Conservation (phyloP, 2,888 invertebrate species). For the Mylabris sibirica region DNA sequence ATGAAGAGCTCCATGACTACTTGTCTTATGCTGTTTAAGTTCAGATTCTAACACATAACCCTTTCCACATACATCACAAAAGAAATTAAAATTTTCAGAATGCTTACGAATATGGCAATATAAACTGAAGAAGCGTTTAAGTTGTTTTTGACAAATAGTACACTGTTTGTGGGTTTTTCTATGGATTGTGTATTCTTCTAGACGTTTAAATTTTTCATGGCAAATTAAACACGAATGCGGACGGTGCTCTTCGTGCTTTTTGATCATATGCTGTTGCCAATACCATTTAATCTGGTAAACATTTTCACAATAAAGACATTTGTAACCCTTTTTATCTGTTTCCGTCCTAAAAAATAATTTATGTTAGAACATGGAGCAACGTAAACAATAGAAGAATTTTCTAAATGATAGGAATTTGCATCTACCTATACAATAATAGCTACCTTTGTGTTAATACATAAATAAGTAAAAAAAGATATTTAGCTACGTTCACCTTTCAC, state of each 20-base stretch:
- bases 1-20: not conserved
- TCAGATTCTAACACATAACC: slow-evolving; percentile 32
- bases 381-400: too few relatives aligned
- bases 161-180: not conserved
- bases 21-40: slow-evolving; percentile 47
- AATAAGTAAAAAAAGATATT: too few relatives aligned
- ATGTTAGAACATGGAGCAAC: too few relatives aligned
- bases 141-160: not conserved
- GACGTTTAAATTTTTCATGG: not conserved
- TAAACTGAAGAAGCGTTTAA: slow-evolving; percentile 5
- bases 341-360: too few relatives aligned
- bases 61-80: slow-evolving; percentile 57
- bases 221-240: not conserved
- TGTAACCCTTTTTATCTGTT: not conserved
- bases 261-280: not conserved
- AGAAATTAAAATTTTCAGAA: slow-evolving; percentile 63
- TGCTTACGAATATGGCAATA: slow-evolving; percentile 65
- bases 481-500: too few relatives aligned
- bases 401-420: too few relatives aligned
- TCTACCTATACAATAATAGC: too few relatives aligned
- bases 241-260: not conserved
- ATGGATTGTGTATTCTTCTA: not conserved
- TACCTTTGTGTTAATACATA: too few relatives aligned
- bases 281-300: not conserved
- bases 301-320: not conserved